Evolutionary conservation across 2,888 invertebrate genomes (phyloP).

Genomic region (Nemotelus pantherinus): DNA sequence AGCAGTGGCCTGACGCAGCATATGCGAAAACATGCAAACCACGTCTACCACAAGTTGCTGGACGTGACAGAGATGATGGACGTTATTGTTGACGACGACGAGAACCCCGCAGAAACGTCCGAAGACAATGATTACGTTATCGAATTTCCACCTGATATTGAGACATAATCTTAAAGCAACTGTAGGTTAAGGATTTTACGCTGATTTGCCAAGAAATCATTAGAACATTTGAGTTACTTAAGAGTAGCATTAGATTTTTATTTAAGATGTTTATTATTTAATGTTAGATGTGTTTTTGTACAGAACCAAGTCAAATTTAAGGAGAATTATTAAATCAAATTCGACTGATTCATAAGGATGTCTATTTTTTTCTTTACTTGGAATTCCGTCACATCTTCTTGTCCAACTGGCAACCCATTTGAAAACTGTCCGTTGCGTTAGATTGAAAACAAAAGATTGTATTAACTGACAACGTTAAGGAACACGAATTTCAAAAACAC

Average conservation of each 20-base stretch:
- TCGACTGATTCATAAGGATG: neutral
- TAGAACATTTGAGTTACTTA: too few species aligned
- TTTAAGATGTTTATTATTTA: neutral
- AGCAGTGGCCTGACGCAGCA: conserved; percentile 67
- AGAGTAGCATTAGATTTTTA: neutral
- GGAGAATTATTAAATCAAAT: neutral
- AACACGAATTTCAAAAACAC: too few species aligned
- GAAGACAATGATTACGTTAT: conserved; percentile 15
- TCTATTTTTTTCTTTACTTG: too few species aligned
- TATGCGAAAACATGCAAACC: conserved; percentile 63
- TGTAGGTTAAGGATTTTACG: too few species aligned
- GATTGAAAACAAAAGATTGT: too few species aligned
- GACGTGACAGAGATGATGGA: neutral
- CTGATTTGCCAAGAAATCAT: too few species aligned
- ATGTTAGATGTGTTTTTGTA: neutral
- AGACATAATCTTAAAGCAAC: neutral
- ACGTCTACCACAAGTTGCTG: neutral
- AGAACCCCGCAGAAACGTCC: neutral
- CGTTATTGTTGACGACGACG: conserved; percentile 20
- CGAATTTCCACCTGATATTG: conserved; percentile 1
- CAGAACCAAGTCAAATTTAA: neutral
- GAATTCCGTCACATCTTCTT: too few species aligned
- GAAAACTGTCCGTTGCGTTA: too few species aligned
- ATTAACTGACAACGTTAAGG: too few species aligned
- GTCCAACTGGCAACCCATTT: too few species aligned